Conservation (phyloP, 2,113 vertebrate genomes). For the Oriolus oriolus region DNA sequence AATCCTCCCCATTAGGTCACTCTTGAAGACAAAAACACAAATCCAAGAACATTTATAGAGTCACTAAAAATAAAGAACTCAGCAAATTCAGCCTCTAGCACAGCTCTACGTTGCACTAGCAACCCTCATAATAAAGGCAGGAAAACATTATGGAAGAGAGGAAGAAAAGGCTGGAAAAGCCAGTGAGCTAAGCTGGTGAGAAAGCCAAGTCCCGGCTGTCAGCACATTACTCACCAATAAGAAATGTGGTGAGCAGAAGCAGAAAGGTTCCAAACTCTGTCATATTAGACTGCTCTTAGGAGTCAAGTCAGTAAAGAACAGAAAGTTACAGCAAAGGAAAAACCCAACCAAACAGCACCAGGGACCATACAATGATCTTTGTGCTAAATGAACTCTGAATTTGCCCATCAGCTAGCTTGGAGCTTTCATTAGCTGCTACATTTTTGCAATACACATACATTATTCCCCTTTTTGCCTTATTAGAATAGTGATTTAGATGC, state of each 20-base stretch:
- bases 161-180: neutral
- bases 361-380: neutral
- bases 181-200: neutral
- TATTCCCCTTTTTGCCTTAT: neutral
- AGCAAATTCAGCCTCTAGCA: neutral
- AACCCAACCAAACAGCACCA: neutral
- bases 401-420: neutral
- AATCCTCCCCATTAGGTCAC: neutral
- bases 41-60: neutral
- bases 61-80: neutral
- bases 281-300: slow-evolving; percentile 6
- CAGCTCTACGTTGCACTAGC: neutral
- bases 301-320: slow-evolving; percentile 43
- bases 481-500: neutral
- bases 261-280: slow-evolving; percentile 27
- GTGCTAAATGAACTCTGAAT: neutral
- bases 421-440: neutral
- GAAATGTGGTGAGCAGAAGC: slow-evolving; percentile 51
- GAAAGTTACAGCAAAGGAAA: slow-evolving; percentile 36
- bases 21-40: neutral
- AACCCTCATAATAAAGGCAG: slow-evolving; percentile 38
- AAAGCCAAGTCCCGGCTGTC: slow-evolving; percentile 18
- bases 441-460: neutral
- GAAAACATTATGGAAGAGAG: neutral
- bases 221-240: slow-evolving; percentile 67